Percentiles rank a stretch among this genome's conserved stretches.
Conservation (phyloP, 2,888 invertebrate species). For the Zaprionus lineosus region DNA sequence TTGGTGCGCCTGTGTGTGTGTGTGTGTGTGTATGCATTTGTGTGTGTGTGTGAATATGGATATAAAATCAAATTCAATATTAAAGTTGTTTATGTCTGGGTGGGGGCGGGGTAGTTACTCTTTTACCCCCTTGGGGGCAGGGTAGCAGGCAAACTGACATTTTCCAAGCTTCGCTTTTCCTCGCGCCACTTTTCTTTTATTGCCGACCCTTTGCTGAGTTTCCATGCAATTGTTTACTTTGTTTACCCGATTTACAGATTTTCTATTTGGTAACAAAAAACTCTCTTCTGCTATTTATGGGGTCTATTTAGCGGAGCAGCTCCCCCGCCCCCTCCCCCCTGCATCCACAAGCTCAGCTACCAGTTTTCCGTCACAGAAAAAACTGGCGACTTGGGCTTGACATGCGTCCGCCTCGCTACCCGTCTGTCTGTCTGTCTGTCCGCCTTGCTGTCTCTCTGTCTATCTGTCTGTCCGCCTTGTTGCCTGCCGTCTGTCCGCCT, state of each 20-base stretch:
- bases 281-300: conserved; percentile 33
- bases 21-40: too few relatives aligned
- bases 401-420: conserved; percentile 37
- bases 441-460: too few relatives aligned
- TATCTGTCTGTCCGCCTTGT: too few relatives aligned
- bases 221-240: conserved; percentile 65
- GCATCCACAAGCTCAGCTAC: not conserved
- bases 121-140: too few relatives aligned
- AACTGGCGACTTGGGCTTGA: conserved; percentile 39
- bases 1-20: too few relatives aligned
- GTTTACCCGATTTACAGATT: conserved; percentile 62
- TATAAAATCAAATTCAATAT: conserved; percentile 58
- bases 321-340: not conserved
- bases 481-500: too few relatives aligned
- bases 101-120: too few relatives aligned
- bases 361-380: conserved; percentile 4
- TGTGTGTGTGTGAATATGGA: too few relatives aligned
- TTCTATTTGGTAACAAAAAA: conserved; percentile 39
- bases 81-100: conserved; percentile 27
- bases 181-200: not conserved
- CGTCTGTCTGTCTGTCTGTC: too few relatives aligned
- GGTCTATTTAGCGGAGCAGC: conserved; percentile 36
- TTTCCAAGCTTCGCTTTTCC: conserved; percentile 21
- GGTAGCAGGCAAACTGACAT: conserved; percentile 47
- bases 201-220: conserved; percentile 23